Evolutionary conservation across 2,797 vertebrate species (phyloP).

Genomic region (Gambelia wislizenii): DNA sequence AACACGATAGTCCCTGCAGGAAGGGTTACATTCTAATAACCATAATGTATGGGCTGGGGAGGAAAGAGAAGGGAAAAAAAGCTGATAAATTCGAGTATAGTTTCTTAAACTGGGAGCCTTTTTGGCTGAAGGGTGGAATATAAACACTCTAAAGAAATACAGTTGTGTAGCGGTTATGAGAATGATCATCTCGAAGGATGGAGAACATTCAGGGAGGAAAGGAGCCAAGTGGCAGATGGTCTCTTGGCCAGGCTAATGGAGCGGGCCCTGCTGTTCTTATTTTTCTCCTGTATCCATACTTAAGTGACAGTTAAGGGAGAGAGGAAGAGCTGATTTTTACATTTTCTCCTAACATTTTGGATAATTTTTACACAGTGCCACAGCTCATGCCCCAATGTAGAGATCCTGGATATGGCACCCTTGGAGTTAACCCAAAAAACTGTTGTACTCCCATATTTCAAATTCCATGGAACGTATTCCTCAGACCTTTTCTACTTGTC

Average conservation of each 20-base stretch:
- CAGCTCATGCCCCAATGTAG: background rate
- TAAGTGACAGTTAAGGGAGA: background rate
- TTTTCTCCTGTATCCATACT: background rate
- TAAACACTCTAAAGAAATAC: no score
- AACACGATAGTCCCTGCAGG: background rate
- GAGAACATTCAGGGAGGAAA: background rate
- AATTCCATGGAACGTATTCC: background rate
- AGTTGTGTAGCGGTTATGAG: background rate
- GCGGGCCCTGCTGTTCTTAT: background rate
- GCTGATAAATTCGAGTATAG: background rate
- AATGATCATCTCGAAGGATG: background rate
- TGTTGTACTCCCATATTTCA: background rate
- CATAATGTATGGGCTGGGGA: no score
- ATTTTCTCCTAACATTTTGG: background rate
- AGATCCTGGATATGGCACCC: background rate
- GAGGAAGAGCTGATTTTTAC: background rate
- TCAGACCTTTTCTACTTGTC: no score
- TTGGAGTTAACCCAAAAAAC: background rate
- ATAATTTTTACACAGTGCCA: background rate
- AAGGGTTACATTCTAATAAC: background rate
- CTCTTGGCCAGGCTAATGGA: background rate
- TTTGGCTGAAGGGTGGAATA: no score
- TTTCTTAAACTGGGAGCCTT: background rate
- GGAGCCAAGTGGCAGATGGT: background rate
- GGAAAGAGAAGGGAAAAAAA: background rate